Conservation (phyloP, 2,797 vertebrate species). For the Gymnothorax javanicus region DNA sequence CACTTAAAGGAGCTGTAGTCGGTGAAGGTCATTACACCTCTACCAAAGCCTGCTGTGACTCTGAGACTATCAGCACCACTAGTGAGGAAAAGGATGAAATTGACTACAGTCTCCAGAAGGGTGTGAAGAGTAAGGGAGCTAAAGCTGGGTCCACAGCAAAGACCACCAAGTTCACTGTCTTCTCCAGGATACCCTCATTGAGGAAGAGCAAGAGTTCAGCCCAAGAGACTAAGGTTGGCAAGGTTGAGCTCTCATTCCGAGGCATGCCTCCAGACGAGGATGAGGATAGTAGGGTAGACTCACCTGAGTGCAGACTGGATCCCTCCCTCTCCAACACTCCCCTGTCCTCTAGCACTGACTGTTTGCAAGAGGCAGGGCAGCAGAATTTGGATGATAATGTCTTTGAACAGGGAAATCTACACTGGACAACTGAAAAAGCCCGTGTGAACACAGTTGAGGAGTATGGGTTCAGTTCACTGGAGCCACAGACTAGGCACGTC, state of each 20-base stretch:
- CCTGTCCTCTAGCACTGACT: slow-evolving; percentile 41
- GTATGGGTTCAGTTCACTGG: slow-evolving; percentile 18
- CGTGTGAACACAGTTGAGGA: slow-evolving; percentile 54
- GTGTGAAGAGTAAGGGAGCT: slow-evolving; percentile 52
- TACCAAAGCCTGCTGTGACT: slow-evolving; percentile 34
- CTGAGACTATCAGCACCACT: slow-evolving; percentile 34
- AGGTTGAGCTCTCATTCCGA: slow-evolving; percentile 33
- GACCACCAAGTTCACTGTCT: slow-evolving; percentile 61
- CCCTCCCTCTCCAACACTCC: slow-evolving; percentile 27
- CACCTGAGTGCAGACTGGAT: slow-evolving; percentile 15
- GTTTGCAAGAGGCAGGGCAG: slow-evolving; percentile 43
- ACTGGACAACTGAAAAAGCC: slow-evolving; percentile 57
- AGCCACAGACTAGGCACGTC: background rate
- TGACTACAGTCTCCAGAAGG: slow-evolving; percentile 54
- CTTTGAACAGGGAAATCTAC: slow-evolving; percentile 50
- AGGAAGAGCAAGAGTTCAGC: slow-evolving; percentile 51
- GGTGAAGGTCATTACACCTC: slow-evolving; percentile 39
- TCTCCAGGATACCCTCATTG: slow-evolving; percentile 70
- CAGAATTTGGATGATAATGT: slow-evolving; percentile 55
- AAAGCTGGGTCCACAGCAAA: slow-evolving; percentile 49
- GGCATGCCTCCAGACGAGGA: slow-evolving; percentile 26
- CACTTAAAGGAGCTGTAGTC: slow-evolving; percentile 43
- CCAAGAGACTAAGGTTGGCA: slow-evolving; percentile 38
- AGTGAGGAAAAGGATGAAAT: slow-evolving; percentile 41
- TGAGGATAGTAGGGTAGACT: slow-evolving; percentile 39